Evolutionary conservation across 2,797 vertebrate genomes (phyloP), one percentile per base, ranked within the genome.

Genomic region (Artibeus jamaicensis): DNA sequence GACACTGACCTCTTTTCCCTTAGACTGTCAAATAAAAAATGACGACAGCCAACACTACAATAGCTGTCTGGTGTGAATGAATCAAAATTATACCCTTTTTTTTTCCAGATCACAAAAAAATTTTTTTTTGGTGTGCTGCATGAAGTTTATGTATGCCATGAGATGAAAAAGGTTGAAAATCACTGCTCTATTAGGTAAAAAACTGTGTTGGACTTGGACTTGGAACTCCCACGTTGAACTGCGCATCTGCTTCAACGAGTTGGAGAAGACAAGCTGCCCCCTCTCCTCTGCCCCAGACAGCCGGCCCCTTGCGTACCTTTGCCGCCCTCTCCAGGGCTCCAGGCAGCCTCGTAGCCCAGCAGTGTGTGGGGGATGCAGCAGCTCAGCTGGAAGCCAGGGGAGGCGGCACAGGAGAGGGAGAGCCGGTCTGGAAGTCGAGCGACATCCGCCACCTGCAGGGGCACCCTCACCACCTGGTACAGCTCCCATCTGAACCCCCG

Each of bases 301-400:
- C 4, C 4, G 2, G 3, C 34, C 42, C 48, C 22, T 6, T 6
- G 29, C 44, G 29, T 65, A 95, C 93, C 92, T 86, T 62, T 46
- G 3, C 77, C 91, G 86, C 89, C 94, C 73, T 94, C 53, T 5
- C 1, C 0, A 2, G 83, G 67, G 55, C 93, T 96, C 98, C 98
- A 98, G 96, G 96, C 85, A 5, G 91, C 97, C 0, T 5, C n/a
- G 86, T 98, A 97, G 50, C 12, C 15, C 18, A 34, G 9, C 1
- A 83, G 68, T 4, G 96, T 71, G 6, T 44, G 78, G 12, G 92
- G 97, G 67, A 96, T 37, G 62, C 98, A 98, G 95, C 98, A 98
- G 81, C 93, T 96, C 78, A 98, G 93, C 37, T 88, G 97, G 68
- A 98, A 95, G 37, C 77, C 67, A 0, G 73, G 6, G 7, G 89